These are phyloP conservation scores for Sarcoramphus papa DNA, from an alignment of 2,797 vertebrate species.

Conservation along the genomic window DNA sequence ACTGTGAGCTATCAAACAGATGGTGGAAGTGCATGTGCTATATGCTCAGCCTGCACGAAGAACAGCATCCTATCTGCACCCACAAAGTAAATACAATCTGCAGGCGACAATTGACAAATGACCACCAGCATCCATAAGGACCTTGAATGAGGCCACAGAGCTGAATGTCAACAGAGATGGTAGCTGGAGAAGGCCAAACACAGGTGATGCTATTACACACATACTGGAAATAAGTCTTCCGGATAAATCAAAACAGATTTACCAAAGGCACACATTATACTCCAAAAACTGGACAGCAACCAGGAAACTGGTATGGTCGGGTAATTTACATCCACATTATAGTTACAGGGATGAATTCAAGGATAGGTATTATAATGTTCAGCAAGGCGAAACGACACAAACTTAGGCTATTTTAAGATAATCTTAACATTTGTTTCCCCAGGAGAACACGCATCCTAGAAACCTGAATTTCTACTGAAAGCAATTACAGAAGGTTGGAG, in stretches of 20 bases:
- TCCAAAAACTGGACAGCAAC: not conserved
- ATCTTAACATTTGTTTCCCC: not conserved
- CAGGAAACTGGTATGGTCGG: not conserved
- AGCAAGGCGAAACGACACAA: not conserved
- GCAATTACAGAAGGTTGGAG: not conserved
- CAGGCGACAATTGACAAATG: not conserved
- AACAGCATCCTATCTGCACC: not conserved
- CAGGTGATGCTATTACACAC: not conserved
- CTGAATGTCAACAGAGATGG: not conserved
- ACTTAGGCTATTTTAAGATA: not conserved
- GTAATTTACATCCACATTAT: not conserved
- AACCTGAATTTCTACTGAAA: constrained; percentile 44
- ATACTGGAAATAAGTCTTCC: not conserved
- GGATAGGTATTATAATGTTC: not conserved
- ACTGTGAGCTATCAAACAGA: not conserved
- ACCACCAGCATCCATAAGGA: not conserved
- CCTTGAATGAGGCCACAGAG: not conserved
- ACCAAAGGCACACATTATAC: not conserved
- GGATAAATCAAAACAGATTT: not conserved
- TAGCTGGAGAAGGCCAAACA: not conserved
- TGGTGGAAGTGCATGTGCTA: rapidly evolving
- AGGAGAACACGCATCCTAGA: not conserved
- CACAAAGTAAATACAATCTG: not conserved
- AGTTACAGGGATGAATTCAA: not conserved
- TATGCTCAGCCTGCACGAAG: not conserved